phyloP scores from a whole-genome alignment of 37 sponge, comb jelly and placozoan species.

The Aplysina aerophoba region DNA sequence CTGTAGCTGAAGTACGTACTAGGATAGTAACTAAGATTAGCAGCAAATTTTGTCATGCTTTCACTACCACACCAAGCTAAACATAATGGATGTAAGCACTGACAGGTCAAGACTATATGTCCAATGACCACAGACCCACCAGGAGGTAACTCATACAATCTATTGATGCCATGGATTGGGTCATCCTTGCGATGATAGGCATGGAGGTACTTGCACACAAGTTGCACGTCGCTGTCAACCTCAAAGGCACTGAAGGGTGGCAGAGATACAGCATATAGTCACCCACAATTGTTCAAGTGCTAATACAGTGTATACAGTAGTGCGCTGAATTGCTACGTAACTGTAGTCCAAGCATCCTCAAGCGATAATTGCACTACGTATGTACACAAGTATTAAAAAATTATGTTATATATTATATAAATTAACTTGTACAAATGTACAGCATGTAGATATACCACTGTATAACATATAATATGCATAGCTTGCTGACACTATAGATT shows the following conservation, averaged over 20 bases:
- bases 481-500: no score
- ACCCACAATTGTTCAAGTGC: not conserved
- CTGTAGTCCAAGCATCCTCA: not conserved
- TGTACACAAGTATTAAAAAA: not conserved
- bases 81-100: not conserved
- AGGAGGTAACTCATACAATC: slow-evolving; percentile 41
- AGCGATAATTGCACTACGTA: not conserved
- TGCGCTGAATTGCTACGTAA: not conserved
- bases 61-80: not conserved
- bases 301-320: not conserved
- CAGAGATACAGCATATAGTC: not conserved
- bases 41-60: not conserved
- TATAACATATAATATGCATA: no score
- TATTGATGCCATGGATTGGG: slow-evolving; percentile 54
- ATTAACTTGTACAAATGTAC: no score
- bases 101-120: not conserved
- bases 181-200: slow-evolving; percentile 51
- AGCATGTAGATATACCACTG: no score
- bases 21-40: no score
- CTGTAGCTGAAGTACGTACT: no score
- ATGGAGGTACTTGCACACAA: slow-evolving; percentile 90
- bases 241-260: slow-evolving; percentile 43
- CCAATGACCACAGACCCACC: not conserved
- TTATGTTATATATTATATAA: not conserved
- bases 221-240: slow-evolving; percentile 78